phyloP scores from a whole-genome alignment of 2,797 vertebrate genomes.

The Ctenopoma multispine region DNA sequence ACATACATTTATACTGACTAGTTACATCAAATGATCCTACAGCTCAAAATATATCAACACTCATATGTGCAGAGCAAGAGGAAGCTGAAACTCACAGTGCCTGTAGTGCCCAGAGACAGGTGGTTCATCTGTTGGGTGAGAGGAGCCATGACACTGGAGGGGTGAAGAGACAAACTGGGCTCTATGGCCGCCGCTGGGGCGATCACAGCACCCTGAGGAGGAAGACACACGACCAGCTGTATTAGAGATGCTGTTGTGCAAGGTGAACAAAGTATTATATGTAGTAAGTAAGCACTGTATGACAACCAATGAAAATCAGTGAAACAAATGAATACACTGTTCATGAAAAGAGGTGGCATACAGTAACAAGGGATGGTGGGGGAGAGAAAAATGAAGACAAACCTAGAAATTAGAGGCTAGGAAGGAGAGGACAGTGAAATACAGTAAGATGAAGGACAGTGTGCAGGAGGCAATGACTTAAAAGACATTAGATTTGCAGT shows the following conservation, averaged over 20 bases:
- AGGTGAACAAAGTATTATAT: neutral
- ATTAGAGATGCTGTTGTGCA: conserved; percentile 7
- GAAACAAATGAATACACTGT: neutral
- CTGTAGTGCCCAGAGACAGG: conserved; percentile 95
- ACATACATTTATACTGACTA: neutral
- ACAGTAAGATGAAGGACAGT: no score
- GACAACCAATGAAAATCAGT: neutral
- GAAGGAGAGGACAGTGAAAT: no score
- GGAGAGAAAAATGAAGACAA: no score
- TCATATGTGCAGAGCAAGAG: neutral
- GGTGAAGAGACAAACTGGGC: conserved; percentile 98
- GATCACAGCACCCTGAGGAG: conserved; percentile 95
- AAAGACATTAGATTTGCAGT: no score
- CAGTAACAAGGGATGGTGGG: no score
- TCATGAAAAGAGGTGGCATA: no score
- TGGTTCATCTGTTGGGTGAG: conserved; percentile 99
- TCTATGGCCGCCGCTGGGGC: conserved; percentile 92
- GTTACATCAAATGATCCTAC: conserved; percentile 1
- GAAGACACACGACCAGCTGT: conserved; percentile 10
- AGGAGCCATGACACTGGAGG: conserved; percentile 96
- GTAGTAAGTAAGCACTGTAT: neutral
- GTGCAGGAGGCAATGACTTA: no score
- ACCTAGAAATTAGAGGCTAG: no score
- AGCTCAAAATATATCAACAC: neutral
- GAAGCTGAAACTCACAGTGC: conserved; percentile 89